Base-by-base conservation (phyloP, 92 coral and sea anemone genomes). In the Heteractis magnifica region DNA sequence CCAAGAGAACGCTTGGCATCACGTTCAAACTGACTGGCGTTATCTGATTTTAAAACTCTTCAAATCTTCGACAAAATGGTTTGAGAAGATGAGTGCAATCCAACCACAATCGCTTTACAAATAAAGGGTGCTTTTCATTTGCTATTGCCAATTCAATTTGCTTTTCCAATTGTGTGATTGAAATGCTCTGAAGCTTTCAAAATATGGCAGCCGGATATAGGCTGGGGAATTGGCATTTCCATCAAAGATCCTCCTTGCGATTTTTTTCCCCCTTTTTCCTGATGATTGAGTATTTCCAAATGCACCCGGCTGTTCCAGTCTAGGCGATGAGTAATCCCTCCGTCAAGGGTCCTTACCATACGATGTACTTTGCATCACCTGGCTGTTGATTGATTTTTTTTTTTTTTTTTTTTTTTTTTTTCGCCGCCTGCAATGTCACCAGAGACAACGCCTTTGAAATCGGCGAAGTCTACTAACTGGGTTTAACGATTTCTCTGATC, bases 51-150 rank as follows among this genome's bases (percentile, higher is more conserved):
- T 20, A 68, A 23, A 68, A 23, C 73, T 68, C 73, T 68, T 68
- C 44, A 68, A 26, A 68, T 68, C 41, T 68, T 68, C 49, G 73
- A 68, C 73, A 68, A 68, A 68, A 68, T 68, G 73, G 49, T 68
- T 26, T 26, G 26, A 18, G 49, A 26, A 10, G 73, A 68, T 68
- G 73, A 68, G 73, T 68, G 48, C 48, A 68, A 68, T 68, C 49
- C 48, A 8, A 68, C 73, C 73, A 68, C 73, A 68, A 68, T 68
- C 73, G 73, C 49, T 68, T 68, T 68, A 68, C 73, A 68, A 68
- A 68, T 68, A 68, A 68, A 68, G 73, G 49, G 6, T 68, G 14
- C 73, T 26, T 68, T 9, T 23, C 73, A 68, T 68, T 68, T 3
- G 49, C 8, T 2, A 68, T 68, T 68, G 73, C 14, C 15, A 68